A percentile compares a stretch with the other conserved stretches of the same genome.
phyloP scores from a whole-genome alignment of 1,140 invertebrate genomes.

The Musca vetustissima region DNA sequence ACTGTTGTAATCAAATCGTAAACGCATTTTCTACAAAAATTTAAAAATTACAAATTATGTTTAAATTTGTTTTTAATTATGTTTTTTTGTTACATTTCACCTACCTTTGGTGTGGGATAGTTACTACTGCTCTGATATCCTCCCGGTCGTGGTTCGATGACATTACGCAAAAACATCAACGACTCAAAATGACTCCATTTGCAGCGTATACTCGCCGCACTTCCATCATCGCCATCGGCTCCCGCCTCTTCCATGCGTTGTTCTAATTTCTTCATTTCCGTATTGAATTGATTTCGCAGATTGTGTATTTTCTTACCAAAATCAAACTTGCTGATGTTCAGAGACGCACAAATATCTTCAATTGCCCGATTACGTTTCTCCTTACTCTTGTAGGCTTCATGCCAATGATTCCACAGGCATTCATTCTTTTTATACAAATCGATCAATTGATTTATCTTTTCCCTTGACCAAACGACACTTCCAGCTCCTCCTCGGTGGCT shows the following conservation, averaged over 20 bases:
- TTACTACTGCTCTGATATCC: conserved; percentile 8
- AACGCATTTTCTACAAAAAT: conserved; percentile 4
- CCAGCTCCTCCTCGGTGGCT: too few species aligned
- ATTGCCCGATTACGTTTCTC: conserved; percentile 44
- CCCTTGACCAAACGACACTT: conserved; percentile 42
- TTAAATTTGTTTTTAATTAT: neutral
- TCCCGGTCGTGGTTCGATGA: conserved; percentile 48
- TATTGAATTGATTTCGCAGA: conserved; percentile 50
- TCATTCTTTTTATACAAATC: conserved; percentile 44
- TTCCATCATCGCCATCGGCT: conserved; percentile 27
- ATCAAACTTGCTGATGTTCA: conserved; percentile 44
- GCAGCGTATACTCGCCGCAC: conserved; percentile 29
- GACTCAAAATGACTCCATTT: conserved; percentile 50
- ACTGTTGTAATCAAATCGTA: neutral
- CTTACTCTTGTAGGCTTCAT: conserved; percentile 46
- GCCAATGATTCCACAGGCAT: conserved; percentile 50
- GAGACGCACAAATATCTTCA: conserved; percentile 35
- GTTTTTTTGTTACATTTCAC: neutral
- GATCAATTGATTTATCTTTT: conserved; percentile 48
- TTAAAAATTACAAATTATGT: too few species aligned
- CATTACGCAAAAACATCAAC: conserved; percentile 40
- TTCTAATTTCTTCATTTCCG: conserved; percentile 49
- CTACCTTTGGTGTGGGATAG: conserved; percentile 19
- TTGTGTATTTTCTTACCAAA: conserved; percentile 53
- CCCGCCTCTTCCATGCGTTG: conserved; percentile 39